Evolutionary conservation across 2,888 invertebrate genomes (phyloP).

Genomic region (Saturnia japonica): DNA sequence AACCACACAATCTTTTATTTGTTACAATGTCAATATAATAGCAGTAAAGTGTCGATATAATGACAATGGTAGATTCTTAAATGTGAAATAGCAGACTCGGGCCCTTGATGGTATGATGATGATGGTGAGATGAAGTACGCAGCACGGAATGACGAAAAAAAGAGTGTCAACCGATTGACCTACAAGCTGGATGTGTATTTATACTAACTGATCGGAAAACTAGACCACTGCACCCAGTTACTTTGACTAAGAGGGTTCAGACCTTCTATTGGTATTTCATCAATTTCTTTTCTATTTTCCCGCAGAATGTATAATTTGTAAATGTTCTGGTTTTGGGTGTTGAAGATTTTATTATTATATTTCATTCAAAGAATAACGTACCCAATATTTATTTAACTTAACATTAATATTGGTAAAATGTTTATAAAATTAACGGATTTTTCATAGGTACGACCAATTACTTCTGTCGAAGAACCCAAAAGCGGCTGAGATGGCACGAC

Average conservation of each 20-base stretch:
- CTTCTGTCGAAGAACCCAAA: slow-evolving; percentile 83
- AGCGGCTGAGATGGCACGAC: slow-evolving; percentile 57
- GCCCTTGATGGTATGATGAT: too few relatives aligned
- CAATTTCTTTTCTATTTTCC: background rate
- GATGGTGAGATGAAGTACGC: too few relatives aligned
- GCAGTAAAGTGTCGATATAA: too few relatives aligned
- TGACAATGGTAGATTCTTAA: too few relatives aligned
- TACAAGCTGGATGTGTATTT: too few relatives aligned
- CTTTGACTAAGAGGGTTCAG: too few relatives aligned
- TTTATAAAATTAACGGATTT: background rate
- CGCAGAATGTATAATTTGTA: background rate
- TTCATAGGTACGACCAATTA: slow-evolving; percentile 87
- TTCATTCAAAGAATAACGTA: background rate
- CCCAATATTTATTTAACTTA: background rate
- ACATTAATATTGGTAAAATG: background rate
- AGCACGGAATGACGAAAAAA: background rate
- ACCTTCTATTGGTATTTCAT: background rate
- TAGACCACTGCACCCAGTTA: too few relatives aligned
- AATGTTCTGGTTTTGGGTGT: background rate
- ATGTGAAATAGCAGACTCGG: too few relatives aligned
- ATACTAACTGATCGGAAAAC: too few relatives aligned
- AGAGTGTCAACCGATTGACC: too few relatives aligned
- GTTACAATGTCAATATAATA: too few relatives aligned
- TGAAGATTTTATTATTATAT: background rate
- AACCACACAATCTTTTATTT: too few relatives aligned